Evolutionary conservation across 2,113 vertebrate species (phyloP), one percentile per base, ranked within the genome.

Genomic region (Chrysemys picta): DNA sequence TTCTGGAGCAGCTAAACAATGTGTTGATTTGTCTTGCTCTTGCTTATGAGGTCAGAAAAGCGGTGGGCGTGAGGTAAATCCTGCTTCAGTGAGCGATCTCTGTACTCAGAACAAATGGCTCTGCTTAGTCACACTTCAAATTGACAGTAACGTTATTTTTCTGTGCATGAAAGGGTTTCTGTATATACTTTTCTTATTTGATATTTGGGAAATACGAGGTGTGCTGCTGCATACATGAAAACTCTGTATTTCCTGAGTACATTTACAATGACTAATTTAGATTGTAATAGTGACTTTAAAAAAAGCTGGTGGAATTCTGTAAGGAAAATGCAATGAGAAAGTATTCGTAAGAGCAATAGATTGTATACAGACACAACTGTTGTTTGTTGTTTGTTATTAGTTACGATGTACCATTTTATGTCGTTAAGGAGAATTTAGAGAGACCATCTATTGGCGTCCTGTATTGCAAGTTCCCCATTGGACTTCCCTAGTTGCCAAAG

Each of bases 231-330:
- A 25, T 82, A 5, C 47, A 8, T 50, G 57, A 78, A 91, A 85
- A 72, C 42, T 85, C 16, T 38, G 17, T 38, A 38, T 72, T 89
- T 31, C 82, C n/a, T 54, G 89, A 27, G 25, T 86, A 7, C 53
- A 47, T 87, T 95, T 92, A 50, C 75, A 80, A 10, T 42, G 12
- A 79, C 50, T 90, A 78, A 87, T 72, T 90, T 95, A 85, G 82
- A 38, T 21, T 72, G n/a, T 38, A 92, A n/a, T 80, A 57, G 91
- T 85, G 90, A 82, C 14, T 31, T 59, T n/a, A 69, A 38, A 38
- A 72, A 72, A 72, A 21, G 19, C 19, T 38, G n/a, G 65, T 38
- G 35, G n/a, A 38, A 72, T 72, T 72, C 65, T 72, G 35, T 72
- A 21, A 38, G n/a, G n/a, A 72, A 38, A 19, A 38, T 72, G 65